Base-by-base conservation (phyloP, 1,140 invertebrate species). In the Riptortus pedestris region DNA sequence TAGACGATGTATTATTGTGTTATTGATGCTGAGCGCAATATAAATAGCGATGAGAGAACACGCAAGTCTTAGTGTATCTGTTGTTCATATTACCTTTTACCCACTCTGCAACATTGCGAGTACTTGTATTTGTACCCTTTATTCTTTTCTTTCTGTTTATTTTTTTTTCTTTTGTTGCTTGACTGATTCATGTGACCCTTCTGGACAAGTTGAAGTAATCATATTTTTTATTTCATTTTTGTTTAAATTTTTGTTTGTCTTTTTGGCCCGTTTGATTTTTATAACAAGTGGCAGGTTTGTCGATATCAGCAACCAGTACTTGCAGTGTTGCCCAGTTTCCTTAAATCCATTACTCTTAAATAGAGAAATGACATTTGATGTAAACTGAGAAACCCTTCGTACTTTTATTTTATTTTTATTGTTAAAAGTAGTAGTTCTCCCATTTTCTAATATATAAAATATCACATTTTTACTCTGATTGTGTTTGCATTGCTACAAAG, bases 241-340 rank as follows among this genome's bases (percentile, higher is more conserved):
- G 20, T 52, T 31, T 38, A 62, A 33, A 24, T 38, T 31, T 47
- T 51, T 63, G 18, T 63, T 28, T 63, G 18, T 57, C 22, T 51
- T 51, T 57, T 29, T 20, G 20, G 22, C 24, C 28, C 28, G 18
- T 20, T 1, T 22, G 20, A 24, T 20, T n/a, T 26, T 43, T 51
- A 47, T 26, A 28, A 47, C 28, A 29, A 43, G 20, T 63, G 62
- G 62, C 62, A 55, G 62, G 62, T 66, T 66, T 66, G 52, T 66
- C 58, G 18, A 24, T 11, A 63, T 52, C 31, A 28, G 28, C 26
- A 33, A 24, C 48, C 60, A 48, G 62, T 68, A 69, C 69, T 70
- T 70, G 69, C 69, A 70, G 69, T 70, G 69, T 70, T 70, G 69
- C 67, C 65, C 64, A 66, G 62, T 38, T 68, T 62, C 63, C n/a